Conservation (phyloP, 2,797 vertebrate genomes). For the Syngnathus acus region DNA sequence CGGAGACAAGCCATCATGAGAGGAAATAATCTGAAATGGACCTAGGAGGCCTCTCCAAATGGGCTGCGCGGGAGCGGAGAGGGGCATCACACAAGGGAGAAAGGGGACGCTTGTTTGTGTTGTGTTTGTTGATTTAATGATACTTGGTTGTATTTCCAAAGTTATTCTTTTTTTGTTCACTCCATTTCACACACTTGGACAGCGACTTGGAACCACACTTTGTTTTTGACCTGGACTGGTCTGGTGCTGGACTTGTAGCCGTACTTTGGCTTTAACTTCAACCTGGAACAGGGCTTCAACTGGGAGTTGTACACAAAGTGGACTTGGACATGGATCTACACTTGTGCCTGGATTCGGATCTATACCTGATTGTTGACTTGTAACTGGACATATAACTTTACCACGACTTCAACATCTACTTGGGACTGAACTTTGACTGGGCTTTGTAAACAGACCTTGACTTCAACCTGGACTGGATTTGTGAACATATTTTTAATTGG, state of each 20-base stretch:
- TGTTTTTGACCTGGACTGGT: neutral
- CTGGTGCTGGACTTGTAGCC: neutral
- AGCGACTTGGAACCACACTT: neutral
- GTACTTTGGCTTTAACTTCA: neutral
- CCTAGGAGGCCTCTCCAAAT: neutral
- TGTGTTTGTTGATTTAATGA: conserved; percentile 21
- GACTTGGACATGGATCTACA: neutral
- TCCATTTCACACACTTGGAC: neutral
- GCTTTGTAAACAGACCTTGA: too few species aligned
- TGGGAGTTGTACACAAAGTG: too few species aligned
- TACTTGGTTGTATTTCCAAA: neutral
- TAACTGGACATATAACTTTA: neutral
- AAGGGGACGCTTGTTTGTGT: conserved; percentile 60
- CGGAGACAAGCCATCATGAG: neutral
- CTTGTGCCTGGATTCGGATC: too few species aligned
- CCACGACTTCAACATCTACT: neutral
- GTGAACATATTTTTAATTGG: neutral
- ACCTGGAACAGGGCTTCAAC: neutral
- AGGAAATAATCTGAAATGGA: conserved; percentile 16
- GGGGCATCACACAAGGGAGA: neutral
- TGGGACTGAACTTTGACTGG: too few species aligned
- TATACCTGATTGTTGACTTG: too few species aligned
- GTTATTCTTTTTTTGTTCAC: neutral
- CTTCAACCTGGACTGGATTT: neutral
- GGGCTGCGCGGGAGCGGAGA: neutral